Evolutionary conservation across 2,113 vertebrate species (phyloP), one percentile per base, ranked within the genome.

Genomic region (Alethe diademata): DNA sequence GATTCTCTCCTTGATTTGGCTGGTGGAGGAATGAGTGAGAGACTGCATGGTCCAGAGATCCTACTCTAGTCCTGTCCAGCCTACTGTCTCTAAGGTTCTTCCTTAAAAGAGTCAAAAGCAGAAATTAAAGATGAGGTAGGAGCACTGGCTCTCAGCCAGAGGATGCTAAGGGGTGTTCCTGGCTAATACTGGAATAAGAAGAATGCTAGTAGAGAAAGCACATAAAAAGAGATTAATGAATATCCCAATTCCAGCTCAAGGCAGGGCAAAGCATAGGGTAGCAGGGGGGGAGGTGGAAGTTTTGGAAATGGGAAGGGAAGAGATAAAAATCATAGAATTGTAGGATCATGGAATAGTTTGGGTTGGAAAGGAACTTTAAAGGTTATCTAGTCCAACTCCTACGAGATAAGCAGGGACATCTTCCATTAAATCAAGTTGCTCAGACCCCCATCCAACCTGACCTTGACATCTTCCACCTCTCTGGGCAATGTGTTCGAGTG

Each of bases 251-350:
- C 36, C 35, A 57, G 19, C 23, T 83, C 19, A 36, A 82, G 12
- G 8, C 12, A 79, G 29, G 40, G 6, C 10, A 72, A 66, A 57
- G 25, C 9, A 38, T 2, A 1, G 15, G 15, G 9, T 35, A 6
- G 9, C 2, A 2, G 38, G 10, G 11, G 4, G 2, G 31, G 8
- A 24, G 3, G 1, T 9, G 4, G 40, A 58, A 45, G 6, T 33
- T 45, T 28, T 45, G 19, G 19, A 43, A 45, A 11, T 22, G 40
- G 5, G 7, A 1, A 12, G 3, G 17, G 17, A 53, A 19, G 5
- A 48, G 19, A 6, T 45, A 8, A 79, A 86, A 48, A 36, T 60
- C 8, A 57, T 7, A 11, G 29, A 48, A 42, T 17, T 48, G 10
- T 29, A 42, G 43, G 17, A 40, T 50, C 6, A 35, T 20, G 17